Percentiles rank a stretch among this genome's conserved stretches.
Evolutionary conservation across 2,888 invertebrate species (phyloP).

Genomic region (Tethea ocularis): DNA sequence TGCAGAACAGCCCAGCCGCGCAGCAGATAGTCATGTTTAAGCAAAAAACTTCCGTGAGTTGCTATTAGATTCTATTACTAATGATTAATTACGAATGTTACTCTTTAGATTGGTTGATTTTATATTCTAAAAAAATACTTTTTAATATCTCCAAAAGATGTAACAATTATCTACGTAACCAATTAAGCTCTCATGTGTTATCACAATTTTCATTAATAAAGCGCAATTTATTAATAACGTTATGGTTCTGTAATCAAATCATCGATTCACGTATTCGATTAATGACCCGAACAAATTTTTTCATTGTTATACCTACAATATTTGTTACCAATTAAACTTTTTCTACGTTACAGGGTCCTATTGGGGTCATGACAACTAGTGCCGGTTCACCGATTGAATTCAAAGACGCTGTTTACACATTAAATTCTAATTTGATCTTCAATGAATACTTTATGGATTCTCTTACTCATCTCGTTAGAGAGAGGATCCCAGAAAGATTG

Average conservation of each 20-base stretch:
- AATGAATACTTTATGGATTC: conserved; percentile 90
- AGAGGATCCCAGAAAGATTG: conserved; percentile 95
- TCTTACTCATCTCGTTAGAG: conserved; percentile 90
- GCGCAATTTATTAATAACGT: not conserved
- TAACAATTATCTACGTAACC: not conserved
- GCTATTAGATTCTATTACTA: conserved; percentile 20
- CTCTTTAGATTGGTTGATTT: not conserved
- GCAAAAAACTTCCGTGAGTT: conserved; percentile 58
- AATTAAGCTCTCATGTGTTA: not conserved
- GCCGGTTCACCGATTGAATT: conserved; percentile 90
- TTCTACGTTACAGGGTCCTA: conserved; percentile 65
- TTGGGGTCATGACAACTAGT: conserved; percentile 87
- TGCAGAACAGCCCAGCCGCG: conserved; percentile 43
- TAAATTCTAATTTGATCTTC: conserved; percentile 90
- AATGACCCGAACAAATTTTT: not conserved
- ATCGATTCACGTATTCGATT: not conserved
- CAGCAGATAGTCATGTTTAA: conserved; percentile 58
- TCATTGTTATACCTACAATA: not conserved
- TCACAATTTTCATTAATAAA: not conserved
- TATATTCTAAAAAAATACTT: not conserved
- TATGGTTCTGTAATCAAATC: not conserved
- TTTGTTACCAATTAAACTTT: conserved; percentile 3
- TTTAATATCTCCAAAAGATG: not conserved
- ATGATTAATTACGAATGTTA: too few species aligned
- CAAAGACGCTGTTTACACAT: conserved; percentile 86